phyloP scores from a whole-genome alignment of 2,797 vertebrate genomes.

The Muscicapa comitata region DNA sequence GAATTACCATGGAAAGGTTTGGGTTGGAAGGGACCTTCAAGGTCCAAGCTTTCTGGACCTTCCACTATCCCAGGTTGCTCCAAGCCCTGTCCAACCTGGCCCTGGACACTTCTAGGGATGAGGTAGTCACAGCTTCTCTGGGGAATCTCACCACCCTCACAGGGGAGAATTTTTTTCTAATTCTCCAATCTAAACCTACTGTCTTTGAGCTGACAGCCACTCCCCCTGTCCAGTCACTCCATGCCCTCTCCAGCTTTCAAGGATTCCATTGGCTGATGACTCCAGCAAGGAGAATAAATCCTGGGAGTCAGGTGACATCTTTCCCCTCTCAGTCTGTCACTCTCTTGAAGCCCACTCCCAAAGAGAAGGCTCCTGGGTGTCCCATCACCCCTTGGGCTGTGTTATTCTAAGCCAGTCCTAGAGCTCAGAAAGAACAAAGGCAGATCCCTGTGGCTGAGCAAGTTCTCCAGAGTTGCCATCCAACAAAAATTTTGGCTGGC shows the following conservation, averaged over 20 bases:
- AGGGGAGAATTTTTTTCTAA: not conserved
- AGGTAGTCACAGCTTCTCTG: not conserved
- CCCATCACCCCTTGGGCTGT: not conserved
- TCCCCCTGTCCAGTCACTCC: not conserved
- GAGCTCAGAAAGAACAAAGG: not conserved
- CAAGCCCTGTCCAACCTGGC: fast-evolving
- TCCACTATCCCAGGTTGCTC: fast-evolving
- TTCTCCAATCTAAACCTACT: not conserved
- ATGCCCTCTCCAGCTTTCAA: not conserved
- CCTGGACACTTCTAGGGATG: not conserved
- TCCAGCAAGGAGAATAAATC: not conserved
- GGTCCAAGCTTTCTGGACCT: not conserved
- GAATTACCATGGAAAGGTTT: not conserved
- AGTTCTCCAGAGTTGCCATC: not conserved
- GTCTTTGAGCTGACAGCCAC: not conserved
- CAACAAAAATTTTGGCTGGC: not conserved
- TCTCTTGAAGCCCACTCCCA: not conserved
- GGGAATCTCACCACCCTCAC: not conserved
- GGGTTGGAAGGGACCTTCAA: not conserved
- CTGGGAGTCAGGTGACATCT: not conserved
- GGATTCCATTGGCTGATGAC: not conserved
- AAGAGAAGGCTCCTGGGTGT: not conserved
- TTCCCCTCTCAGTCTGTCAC: not conserved
- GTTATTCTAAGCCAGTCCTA: not conserved
- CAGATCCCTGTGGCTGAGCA: not conserved